Evolutionary conservation across 1,140 invertebrate genomes (phyloP).

Genomic region (Cyrtorhinus lividipennis): DNA sequence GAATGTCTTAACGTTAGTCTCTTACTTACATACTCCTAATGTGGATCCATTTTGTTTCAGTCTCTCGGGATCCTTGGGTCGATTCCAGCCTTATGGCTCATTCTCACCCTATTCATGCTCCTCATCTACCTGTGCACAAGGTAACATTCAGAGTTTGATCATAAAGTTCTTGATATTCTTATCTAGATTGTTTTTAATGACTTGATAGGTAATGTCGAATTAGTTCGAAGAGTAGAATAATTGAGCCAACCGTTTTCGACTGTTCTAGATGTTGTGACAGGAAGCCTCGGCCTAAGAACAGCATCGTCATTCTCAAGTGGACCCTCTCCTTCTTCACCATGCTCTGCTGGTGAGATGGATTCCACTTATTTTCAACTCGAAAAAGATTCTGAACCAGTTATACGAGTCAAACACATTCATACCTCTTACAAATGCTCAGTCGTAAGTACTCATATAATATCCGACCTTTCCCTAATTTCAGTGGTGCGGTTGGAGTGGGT

Average conservation of each 20-base stretch:
- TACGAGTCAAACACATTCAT: too few relatives aligned
- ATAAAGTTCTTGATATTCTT: not conserved
- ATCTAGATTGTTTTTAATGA: not conserved
- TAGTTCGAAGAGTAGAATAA: too few relatives aligned
- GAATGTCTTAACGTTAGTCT: too few relatives aligned
- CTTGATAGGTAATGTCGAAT: too few relatives aligned
- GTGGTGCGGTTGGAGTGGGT: conserved; percentile 44
- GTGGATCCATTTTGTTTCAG: conserved; percentile 40
- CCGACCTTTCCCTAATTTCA: conserved; percentile 24
- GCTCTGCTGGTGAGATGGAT: conserved; percentile 25
- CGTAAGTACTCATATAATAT: too few relatives aligned
- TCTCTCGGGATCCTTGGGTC: conserved; percentile 80
- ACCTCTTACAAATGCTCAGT: too few relatives aligned
- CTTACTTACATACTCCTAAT: too few relatives aligned
- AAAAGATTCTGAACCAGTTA: too few relatives aligned
- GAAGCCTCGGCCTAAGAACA: conserved; percentile 66
- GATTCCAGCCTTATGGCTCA: conserved; percentile 76
- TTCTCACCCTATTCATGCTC: conserved; percentile 70
- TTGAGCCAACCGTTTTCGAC: too few relatives aligned
- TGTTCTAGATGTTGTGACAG: conserved; percentile 64
- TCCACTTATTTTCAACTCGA: not conserved
- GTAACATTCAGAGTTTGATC: too few relatives aligned
- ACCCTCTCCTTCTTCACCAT: conserved; percentile 68
- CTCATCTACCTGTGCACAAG: conserved; percentile 81
- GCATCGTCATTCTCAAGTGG: conserved; percentile 71